Base-by-base conservation (phyloP, 2,113 vertebrate species). In the Chaetodon auriga region DNA sequence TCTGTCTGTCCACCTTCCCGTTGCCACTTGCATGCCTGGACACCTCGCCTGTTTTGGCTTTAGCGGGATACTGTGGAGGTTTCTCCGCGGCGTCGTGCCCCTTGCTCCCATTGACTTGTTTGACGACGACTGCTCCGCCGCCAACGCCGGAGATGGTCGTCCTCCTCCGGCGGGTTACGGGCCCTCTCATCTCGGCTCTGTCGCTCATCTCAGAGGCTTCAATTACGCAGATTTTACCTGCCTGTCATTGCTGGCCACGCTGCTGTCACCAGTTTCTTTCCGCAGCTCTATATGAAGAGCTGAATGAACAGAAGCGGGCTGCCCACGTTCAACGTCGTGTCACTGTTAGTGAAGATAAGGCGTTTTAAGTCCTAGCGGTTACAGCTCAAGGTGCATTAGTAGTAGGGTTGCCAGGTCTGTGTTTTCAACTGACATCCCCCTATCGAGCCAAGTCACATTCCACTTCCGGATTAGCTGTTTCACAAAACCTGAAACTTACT, bases 141-240 rank as follows among this genome's bases (percentile, higher is more conserved):
- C 77, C 65, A 0, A 38, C 43, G 78, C 85, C 90, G 77, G 91
- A 68, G 89, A 88, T 81, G 43, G 94, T 95, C 9, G 94, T 94
- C 81, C 94, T 95, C 82, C 95, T 93, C 55, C 85, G 82, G 80
- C 94, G 95, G 78, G 72, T 80, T 7, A 19, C 23, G 70, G 91
- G 89, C 82, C 92, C 93, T 87, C 69, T 89, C 54, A 54, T 82
- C 41, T 92, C 95, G 70, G 82, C 77, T 76, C 68, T 92, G 69
- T 95, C 95, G 76, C 93, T 94, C 95, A 96, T 96, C 45, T 83
- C 72, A 14, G 82, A 65, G 36, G 80, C 35, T 69, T 53, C 46
- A 46, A 36, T 66, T 72, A 68, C 38, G 70, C 54, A 58, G 64
- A 21, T 23, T 51, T 75, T 69, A 90, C 55, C 82, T 84, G 48